A percentile compares a stretch with the other conserved stretches of the same genome.
Conservation (phyloP, 2,888 invertebrate genomes). For the Euplagia quadripunctaria region DNA sequence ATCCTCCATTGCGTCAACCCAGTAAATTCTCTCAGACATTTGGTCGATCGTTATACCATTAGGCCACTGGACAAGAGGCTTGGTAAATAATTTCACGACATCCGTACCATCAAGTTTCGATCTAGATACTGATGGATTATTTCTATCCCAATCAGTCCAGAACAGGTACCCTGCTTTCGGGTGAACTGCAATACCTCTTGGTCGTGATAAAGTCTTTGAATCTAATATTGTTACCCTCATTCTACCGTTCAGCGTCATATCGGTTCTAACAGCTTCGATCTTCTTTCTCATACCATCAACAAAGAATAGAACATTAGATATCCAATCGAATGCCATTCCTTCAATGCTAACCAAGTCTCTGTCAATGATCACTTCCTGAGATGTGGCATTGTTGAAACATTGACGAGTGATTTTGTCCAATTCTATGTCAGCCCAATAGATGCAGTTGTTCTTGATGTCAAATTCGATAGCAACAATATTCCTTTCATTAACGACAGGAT, state of each 20-base stretch:
- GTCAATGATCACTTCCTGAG: slow-evolving; percentile 91
- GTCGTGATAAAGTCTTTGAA: slow-evolving; percentile 89
- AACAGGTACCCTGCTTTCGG: slow-evolving; percentile 93
- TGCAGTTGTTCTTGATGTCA: slow-evolving; percentile 93
- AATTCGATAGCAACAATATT: slow-evolving; percentile 96
- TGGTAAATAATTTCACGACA: slow-evolving; percentile 89
- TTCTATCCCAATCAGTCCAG: slow-evolving; percentile 96
- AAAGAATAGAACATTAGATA: slow-evolving; percentile 94
- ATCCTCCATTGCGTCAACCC: slow-evolving; percentile 95
- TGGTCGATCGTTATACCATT: slow-evolving; percentile 95
- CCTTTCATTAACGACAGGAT: slow-evolving; percentile 91
- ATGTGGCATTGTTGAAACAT: slow-evolving; percentile 90
- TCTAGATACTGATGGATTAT: slow-evolving; percentile 92
- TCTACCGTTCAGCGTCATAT: slow-evolving; percentile 87
- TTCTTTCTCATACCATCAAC: slow-evolving; percentile 93
- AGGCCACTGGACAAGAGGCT: slow-evolving; percentile 93
- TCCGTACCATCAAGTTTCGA: slow-evolving; percentile 93
- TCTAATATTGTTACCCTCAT: slow-evolving; percentile 93
- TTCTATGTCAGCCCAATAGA: slow-evolving; percentile 96
- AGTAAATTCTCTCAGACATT: slow-evolving; percentile 93
- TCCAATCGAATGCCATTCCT: slow-evolving; percentile 96
- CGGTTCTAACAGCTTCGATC: slow-evolving; percentile 93
- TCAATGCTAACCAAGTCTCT: slow-evolving; percentile 93
- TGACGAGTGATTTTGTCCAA: slow-evolving; percentile 92
- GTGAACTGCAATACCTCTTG: slow-evolving; percentile 94